Conservation (phyloP, 1,140 invertebrate species). For the Anastrepha obliqua region DNA sequence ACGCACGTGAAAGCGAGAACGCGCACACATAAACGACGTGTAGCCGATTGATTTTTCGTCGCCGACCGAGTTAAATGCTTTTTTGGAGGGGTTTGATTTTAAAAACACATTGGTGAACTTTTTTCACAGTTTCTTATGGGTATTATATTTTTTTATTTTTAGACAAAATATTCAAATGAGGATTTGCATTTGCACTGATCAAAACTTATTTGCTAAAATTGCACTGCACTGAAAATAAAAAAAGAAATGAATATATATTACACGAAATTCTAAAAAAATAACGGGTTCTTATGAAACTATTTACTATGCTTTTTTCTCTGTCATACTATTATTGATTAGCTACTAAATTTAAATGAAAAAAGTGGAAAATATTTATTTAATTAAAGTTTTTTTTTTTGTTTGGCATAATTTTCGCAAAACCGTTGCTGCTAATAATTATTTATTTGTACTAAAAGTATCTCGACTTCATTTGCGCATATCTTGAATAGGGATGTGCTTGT, state of each 20-base stretch:
- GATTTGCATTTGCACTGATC: not conserved
- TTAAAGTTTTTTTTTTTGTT: no score
- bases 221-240: conserved; percentile 28
- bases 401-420: no score
- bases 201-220: conserved; percentile 50
- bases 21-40: not conserved
- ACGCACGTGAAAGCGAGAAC: not conserved
- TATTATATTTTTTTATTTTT: not conserved
- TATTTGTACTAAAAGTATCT: no score
- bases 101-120: not conserved
- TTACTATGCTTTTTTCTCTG: no score
- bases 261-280: no score
- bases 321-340: no score
- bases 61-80: not conserved
- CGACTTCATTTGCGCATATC: no score
- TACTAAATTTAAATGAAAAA: not conserved
- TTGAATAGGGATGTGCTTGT: no score
- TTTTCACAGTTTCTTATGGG: not conserved
- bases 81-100: not conserved
- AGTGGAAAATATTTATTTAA: not conserved
- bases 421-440: no score
- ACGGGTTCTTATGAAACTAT: no score
- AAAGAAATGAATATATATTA: not conserved
- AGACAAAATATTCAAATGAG: no score
- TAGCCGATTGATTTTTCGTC: not conserved